A percentile compares a stretch with the other conserved stretches of the same genome.
Conservation (phyloP, 2,113 vertebrate genomes). For the Scopus umbretta region DNA sequence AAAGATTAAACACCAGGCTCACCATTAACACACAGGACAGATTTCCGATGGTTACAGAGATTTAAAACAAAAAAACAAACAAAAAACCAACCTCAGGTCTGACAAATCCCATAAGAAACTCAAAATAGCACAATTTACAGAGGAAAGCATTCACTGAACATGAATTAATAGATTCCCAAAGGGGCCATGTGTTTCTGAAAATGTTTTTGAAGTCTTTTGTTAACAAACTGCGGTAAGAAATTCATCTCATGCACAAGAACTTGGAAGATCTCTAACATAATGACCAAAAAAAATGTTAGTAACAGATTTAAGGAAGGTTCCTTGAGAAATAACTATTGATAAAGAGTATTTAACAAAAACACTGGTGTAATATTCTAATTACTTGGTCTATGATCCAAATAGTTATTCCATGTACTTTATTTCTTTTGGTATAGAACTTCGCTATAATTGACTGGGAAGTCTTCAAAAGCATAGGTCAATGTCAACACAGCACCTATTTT, state of each 20-base stretch:
- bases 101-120: neutral
- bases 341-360: neutral
- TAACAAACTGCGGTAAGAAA: neutral
- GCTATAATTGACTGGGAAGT: neutral
- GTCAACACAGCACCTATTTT: neutral
- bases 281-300: fast-evolving
- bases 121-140: neutral
- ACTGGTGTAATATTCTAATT: neutral
- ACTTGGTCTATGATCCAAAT: neutral
- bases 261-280: neutral
- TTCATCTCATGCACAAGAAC: neutral
- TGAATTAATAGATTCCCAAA: neutral
- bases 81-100: neutral
- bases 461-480: neutral
- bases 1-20: neutral
- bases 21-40: neutral
- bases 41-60: neutral
- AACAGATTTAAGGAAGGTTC: neutral
- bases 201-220: neutral
- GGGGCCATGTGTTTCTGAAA: neutral
- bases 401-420: neutral
- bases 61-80: neutral
- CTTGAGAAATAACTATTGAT: neutral
- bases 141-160: neutral
- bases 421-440: neutral